Evolutionary conservation across 2,888 invertebrate species (phyloP).

Genomic region (Pterostichus madidus): DNA sequence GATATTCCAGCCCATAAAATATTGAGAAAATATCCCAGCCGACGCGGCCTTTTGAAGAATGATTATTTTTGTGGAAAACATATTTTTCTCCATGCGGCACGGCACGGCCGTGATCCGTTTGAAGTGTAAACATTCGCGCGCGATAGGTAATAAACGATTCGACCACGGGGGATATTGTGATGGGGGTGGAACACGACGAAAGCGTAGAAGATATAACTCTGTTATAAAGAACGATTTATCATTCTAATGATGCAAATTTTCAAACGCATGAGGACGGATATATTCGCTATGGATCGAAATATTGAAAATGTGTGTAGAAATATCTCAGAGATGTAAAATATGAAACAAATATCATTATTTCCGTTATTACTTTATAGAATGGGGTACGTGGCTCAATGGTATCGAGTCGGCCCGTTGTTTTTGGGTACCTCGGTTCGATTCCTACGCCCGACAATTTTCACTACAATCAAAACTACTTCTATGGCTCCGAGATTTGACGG

Average conservation of each 20-base stretch:
- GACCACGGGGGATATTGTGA: conserved; percentile 33
- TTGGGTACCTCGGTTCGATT: too few species aligned
- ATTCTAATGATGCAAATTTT: conserved; percentile 64
- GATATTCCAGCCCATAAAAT: conserved; percentile 49
- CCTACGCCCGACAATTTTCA: too few species aligned
- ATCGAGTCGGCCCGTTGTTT: too few species aligned
- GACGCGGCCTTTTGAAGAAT: conserved; percentile 44
- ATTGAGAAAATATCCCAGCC: conserved; percentile 52
- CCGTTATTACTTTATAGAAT: too few species aligned
- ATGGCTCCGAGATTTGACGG: too few species aligned
- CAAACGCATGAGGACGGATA: conserved; percentile 10
- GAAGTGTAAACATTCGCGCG: conserved; percentile 58
- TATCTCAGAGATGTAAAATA: not conserved
- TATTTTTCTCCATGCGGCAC: conserved; percentile 46
- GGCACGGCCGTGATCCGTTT: conserved; percentile 41
- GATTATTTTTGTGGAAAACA: conserved; percentile 63
- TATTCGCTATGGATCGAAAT: not conserved
- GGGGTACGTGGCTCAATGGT: too few species aligned
- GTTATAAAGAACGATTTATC: conserved; percentile 62
- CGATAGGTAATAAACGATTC: conserved; percentile 62
- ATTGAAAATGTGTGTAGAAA: not conserved
- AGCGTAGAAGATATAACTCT: conserved; percentile 46
- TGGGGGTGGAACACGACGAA: not conserved
- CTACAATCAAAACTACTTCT: too few species aligned
- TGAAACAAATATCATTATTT: too few species aligned